Base-by-base conservation (phyloP, 2,797 vertebrate species). In the Toxotes lorentzi region DNA sequence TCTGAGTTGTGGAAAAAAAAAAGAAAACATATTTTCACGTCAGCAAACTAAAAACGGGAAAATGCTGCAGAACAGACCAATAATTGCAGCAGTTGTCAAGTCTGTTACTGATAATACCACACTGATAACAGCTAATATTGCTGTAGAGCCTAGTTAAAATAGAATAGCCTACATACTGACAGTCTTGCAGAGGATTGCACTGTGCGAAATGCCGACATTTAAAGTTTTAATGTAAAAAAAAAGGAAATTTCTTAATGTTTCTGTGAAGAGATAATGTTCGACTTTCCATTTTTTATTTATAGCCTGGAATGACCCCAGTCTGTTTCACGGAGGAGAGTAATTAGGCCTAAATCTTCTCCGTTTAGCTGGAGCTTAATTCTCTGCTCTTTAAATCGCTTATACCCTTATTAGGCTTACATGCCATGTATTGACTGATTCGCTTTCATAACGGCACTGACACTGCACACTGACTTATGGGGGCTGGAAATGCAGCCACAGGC, bases 81-180 rank as follows among this genome's bases (percentile, higher is more conserved):
- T 74, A 35, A 60, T 27, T 72, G 45, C 78, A 63, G 66, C 69
- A 71, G 71, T 60, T 85, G 86, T 83, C 79, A 82, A 7, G 65
- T 53, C 7, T 82, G 81, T 70, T 86, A 27, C 66, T 79, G 86
- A 81, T 79, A 89, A 90, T 76, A 89, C 72, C 73, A 76, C 69
- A 47, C 48, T 34, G 57, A 66, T 43, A 68, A 17, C 32, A 70
- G 24, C 53, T 67, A 23, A 53, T 41, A 54, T 30, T 47, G 61
- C 17, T 53, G 7, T 34, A 61, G 24, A 34, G 32, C 12, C 32
- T 53, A 16, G 51, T 61, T 48, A 76, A 47, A 82, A 41, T 21
- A 76, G 7, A 58, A 62, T 10, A 63, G 12, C 34, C 8, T 19
- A 1, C 61, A 51, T 50, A 34, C n/a, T 74, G 59, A n/a, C 68